These are phyloP conservation scores for Achroia grisella DNA, from an alignment of 1,140 invertebrate genomes.

Conservation along the genomic window DNA sequence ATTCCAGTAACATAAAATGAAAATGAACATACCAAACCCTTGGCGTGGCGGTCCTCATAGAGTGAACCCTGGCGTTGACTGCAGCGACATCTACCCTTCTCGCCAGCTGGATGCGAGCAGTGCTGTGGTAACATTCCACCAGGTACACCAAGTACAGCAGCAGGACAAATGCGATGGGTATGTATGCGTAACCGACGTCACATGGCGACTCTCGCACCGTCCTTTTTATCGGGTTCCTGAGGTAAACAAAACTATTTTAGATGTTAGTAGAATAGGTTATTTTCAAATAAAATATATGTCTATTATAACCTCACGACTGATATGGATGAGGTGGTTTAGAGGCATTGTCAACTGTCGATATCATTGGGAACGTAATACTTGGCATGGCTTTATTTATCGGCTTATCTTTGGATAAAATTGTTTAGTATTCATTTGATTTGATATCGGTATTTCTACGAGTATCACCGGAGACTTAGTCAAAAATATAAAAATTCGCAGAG, in stretches of 20 bases:
- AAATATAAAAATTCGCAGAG: too few species aligned
- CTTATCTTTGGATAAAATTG: too few species aligned
- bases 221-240: conserved; percentile 76
- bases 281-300: too few species aligned
- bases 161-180: conserved; percentile 86
- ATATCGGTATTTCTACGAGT: too few species aligned
- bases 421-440: too few species aligned
- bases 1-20: too few species aligned
- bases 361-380: too few species aligned
- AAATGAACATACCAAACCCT: conserved; percentile 79
- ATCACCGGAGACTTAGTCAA: too few species aligned
- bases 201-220: conserved; percentile 83
- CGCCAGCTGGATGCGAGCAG: conserved; percentile 77
- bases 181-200: conserved; percentile 90
- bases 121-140: conserved; percentile 90
- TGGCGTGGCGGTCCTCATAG: conserved; percentile 82
- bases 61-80: conserved; percentile 80
- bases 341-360: too few species aligned
- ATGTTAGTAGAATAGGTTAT: conserved; percentile 3
- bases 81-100: conserved; percentile 79
- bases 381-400: too few species aligned
- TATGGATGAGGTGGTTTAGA: too few species aligned
- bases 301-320: too few species aligned
- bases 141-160: conserved; percentile 89
- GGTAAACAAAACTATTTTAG: conserved; percentile 25